phyloP scores from a whole-genome alignment of 2,113 vertebrate species.

The Asarcornis scutulata region DNA sequence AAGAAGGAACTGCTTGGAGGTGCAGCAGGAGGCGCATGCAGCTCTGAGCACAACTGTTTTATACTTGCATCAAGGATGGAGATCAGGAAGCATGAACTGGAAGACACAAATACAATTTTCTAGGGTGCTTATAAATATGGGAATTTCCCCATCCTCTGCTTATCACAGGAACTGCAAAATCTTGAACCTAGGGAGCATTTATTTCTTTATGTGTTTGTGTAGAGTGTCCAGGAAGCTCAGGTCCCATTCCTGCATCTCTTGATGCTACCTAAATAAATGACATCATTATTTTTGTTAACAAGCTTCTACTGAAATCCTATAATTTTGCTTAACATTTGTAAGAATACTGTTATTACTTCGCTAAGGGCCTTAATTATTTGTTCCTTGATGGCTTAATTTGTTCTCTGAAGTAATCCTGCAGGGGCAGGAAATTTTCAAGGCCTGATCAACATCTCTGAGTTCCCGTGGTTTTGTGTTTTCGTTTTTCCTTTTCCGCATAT shows the following conservation, averaged over 20 bases:
- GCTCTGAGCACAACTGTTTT: background rate
- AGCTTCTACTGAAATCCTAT: background rate
- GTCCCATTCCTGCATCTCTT: background rate
- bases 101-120: background rate
- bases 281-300: background rate
- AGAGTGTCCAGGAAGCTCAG: background rate
- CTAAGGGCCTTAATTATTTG: slow-evolving; percentile 27
- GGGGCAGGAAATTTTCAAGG: background rate
- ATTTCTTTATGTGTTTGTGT: background rate
- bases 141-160: background rate
- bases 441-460: background rate
- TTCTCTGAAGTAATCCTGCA: background rate
- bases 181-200: background rate
- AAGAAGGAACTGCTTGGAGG: background rate
- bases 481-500: background rate
- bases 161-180: background rate
- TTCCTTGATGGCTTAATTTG: background rate
- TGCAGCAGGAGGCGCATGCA: background rate
- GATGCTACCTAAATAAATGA: background rate
- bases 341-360: background rate
- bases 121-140: background rate
- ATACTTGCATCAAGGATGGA: background rate
- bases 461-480: background rate
- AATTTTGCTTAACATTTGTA: slow-evolving; percentile 3
- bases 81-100: background rate